These are phyloP conservation scores for Odontophorus gujanensis DNA, from an alignment of 2,113 vertebrate genomes.

Conservation along the genomic window DNA sequence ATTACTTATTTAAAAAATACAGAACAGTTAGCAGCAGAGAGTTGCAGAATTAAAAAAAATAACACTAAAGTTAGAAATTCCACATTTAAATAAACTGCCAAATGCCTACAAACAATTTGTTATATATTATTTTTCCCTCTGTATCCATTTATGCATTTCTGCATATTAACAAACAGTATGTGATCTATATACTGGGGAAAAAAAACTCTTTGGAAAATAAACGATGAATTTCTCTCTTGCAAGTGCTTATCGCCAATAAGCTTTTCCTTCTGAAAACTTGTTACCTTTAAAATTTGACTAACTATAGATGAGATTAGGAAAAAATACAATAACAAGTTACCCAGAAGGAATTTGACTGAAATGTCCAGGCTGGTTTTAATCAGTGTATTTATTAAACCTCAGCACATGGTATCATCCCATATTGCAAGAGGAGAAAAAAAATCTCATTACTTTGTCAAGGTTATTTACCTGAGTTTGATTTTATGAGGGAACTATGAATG, in stretches of 20 bases:
- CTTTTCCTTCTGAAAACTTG: background rate
- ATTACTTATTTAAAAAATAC: background rate
- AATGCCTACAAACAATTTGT: background rate
- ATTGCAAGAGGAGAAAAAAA: background rate
- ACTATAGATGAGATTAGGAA: background rate
- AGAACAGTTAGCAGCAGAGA: background rate
- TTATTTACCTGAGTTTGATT: slow-evolving; percentile 6
- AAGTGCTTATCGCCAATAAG: background rate
- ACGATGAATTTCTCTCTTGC: background rate
- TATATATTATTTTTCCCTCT: no score
- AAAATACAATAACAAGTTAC: background rate
- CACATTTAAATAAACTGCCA: background rate
- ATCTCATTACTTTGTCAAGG: slow-evolving; percentile 9
- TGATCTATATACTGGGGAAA: background rate
- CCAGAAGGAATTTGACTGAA: background rate
- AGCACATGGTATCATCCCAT: background rate
- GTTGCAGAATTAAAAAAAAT: background rate
- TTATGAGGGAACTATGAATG: background rate
- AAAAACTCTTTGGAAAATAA: background rate
- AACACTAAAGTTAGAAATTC: background rate
- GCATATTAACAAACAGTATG: background rate
- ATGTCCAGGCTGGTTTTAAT: slow-evolving; percentile 30
- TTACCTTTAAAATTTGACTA: background rate
- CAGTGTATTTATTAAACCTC: slow-evolving; percentile 36
- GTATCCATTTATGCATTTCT: background rate